These are phyloP conservation scores for Psylliodes chrysocephalus DNA, from an alignment of 2,888 invertebrate genomes.

Conservation along the genomic window DNA sequence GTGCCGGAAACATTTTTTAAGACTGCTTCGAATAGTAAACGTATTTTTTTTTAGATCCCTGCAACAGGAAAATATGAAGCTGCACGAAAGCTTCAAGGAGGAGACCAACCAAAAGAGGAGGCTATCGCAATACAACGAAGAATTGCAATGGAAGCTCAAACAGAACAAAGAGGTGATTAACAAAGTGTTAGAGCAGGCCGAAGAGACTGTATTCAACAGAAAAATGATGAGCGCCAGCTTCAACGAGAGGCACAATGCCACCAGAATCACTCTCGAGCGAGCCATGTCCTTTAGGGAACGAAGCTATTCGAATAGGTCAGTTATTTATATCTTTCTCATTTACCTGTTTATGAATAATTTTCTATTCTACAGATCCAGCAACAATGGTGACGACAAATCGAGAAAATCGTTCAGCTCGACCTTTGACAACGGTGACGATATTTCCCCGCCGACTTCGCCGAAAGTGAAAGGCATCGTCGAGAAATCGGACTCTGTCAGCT, in stretches of 20 bases:
- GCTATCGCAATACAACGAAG: conserved; percentile 85
- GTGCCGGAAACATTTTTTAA: conserved; percentile 45
- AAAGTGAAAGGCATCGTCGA: conserved; percentile 84
- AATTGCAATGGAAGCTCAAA: conserved; percentile 85
- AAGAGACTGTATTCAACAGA: conserved; percentile 51
- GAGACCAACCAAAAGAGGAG: conserved; percentile 83
- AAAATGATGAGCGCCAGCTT: conserved; percentile 56
- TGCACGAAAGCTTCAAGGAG: conserved; percentile 78
- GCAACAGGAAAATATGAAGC: conserved; percentile 75
- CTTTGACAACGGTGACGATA: conserved; percentile 58
- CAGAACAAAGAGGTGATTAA: conserved; percentile 80
- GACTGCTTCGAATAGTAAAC: not conserved
- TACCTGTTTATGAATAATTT: too few species aligned
- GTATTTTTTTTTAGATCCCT: conserved; percentile 67
- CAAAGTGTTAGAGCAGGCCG: conserved; percentile 61
- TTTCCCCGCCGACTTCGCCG: conserved; percentile 75
- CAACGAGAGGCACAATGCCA: conserved; percentile 54
- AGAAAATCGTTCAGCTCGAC: conserved; percentile 53
- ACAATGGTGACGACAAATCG: not conserved
- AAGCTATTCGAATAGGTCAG: conserved; percentile 47
- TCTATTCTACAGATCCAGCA: not conserved
- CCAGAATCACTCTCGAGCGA: conserved; percentile 51
- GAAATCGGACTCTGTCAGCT: conserved; percentile 87
- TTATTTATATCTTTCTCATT: too few species aligned
- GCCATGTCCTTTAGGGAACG: conserved; percentile 58